Base-by-base conservation (phyloP, 2,797 vertebrate genomes). In the Agapornis canus region DNA sequence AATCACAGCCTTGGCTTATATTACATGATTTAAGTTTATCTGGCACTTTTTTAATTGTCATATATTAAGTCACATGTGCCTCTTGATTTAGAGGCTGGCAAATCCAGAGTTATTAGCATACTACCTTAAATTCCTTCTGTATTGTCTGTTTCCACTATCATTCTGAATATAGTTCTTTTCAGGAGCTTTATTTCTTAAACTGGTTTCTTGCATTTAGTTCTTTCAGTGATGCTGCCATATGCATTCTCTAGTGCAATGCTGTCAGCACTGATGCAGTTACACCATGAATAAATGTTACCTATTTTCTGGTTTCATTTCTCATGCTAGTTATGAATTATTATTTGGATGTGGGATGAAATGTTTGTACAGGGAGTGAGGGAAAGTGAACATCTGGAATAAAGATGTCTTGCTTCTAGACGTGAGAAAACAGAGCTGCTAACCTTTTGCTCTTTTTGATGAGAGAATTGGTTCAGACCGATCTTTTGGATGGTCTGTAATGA, bases 11-110 rank as follows among this genome's bases (percentile, higher is more conserved):
- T 84, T 64, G 86, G n/a, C 35, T 77, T 94, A 68, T 73, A 54
- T 92, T 82, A 80, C 43, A 11, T 72, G 63, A 60, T 64, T 82
- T 43, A 54, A 65, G 26, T 89, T 94, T 82, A 61, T 82, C 75
- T 94, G 75, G 8, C 57, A 40, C 29, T 71, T 89, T 71, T 89
- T 47, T 29, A 80, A 64, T 92, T 93, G 80, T 66, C 29, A 32
- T 76, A 90, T 43, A 64, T 92, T 90, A 70, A 84, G 61, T 89
- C n/a, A 19, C 31, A 9, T 23, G 10, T 92, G 61, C 19, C 40
- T 87, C 49, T 59, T 73, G 37, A 83, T 22, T 71, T 59, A 27
- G 32, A 59, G 63, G 59, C 40, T 82, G 76, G 32, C 26, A 73
- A 48, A 77, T 93, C 56, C 66, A 70, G 25, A 79, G 32, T 54